These are phyloP conservation scores for Artemisiospiza belli DNA, from an alignment of 2,113 vertebrate genomes.

Conservation along the genomic window DNA sequence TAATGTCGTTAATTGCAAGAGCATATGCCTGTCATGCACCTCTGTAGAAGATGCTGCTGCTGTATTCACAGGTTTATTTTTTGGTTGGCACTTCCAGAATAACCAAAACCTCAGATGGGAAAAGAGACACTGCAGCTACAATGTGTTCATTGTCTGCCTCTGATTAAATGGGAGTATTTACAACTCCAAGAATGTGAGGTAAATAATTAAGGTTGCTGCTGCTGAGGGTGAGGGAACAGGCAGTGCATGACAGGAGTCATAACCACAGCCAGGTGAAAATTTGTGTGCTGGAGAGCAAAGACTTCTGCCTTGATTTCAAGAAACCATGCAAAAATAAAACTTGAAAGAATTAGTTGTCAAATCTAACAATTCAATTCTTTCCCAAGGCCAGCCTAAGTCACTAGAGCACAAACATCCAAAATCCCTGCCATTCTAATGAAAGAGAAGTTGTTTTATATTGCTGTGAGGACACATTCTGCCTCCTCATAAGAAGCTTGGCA, in stretches of 20 bases:
- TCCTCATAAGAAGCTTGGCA: background rate
- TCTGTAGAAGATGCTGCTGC: background rate
- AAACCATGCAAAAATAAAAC: background rate
- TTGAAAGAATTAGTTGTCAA: background rate
- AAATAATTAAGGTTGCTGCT: background rate
- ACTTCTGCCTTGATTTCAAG: background rate
- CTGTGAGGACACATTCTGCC: background rate
- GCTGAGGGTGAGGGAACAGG: background rate
- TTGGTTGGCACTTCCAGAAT: background rate
- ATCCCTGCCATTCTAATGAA: background rate
- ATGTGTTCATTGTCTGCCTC: background rate
- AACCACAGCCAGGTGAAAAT: background rate
- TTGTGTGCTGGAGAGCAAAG: background rate
- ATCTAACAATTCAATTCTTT: background rate
- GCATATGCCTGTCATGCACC: background rate
- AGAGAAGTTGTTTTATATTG: background rate
- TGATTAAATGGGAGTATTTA: background rate
- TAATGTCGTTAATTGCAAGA: background rate
- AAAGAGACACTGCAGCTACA: background rate
- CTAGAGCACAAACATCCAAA: background rate
- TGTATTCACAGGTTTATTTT: background rate
- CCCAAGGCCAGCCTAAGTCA: background rate
- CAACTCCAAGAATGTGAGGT: background rate
- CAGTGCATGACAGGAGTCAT: background rate
- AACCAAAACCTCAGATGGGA: background rate